These are phyloP conservation scores for Oligia latruncula DNA, from an alignment of 2,888 invertebrate species.

Conservation along the genomic window DNA sequence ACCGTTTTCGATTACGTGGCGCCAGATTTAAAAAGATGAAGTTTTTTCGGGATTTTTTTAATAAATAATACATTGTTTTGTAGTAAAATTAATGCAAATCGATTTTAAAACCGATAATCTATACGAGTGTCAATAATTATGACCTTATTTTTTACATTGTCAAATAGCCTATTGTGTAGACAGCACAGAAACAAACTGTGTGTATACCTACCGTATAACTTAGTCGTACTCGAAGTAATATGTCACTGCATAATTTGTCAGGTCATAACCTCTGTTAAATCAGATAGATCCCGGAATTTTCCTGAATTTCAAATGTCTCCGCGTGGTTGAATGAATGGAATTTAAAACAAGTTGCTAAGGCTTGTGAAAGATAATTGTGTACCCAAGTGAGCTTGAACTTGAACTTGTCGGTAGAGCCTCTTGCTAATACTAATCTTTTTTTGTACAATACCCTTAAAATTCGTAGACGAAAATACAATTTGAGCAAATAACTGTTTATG, in stretches of 20 bases:
- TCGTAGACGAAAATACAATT: neutral
- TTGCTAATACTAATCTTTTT: neutral
- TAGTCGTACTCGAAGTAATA: neutral
- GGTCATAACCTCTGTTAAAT: neutral
- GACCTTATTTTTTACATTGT: too few relatives aligned
- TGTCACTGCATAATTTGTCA: neutral
- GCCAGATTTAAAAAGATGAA: too few relatives aligned
- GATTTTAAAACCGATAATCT: too few relatives aligned
- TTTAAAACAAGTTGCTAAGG: neutral
- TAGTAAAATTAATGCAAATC: too few relatives aligned
- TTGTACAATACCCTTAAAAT: too few relatives aligned
- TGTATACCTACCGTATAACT: neutral
- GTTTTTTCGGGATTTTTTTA: too few relatives aligned
- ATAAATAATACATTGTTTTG: too few relatives aligned
- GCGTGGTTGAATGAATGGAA: slow-evolving; percentile 2
- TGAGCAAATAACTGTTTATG: neutral
- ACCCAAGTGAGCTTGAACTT: neutral
- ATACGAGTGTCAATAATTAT: too few relatives aligned
- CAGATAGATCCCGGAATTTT: slow-evolving; percentile 21
- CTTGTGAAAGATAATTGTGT: neutral
- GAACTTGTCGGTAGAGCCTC: neutral
- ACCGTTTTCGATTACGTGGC: too few relatives aligned
- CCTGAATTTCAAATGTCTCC: slow-evolving; percentile 7
- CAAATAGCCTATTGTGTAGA: too few relatives aligned
- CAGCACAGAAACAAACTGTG: neutral